Percentiles rank a stretch among this genome's conserved stretches.
These are phyloP conservation scores for Temnopleurus reevesii DNA, from an alignment of 53 echinoderm and acorn worm genomes.

Conservation along the genomic window DNA sequence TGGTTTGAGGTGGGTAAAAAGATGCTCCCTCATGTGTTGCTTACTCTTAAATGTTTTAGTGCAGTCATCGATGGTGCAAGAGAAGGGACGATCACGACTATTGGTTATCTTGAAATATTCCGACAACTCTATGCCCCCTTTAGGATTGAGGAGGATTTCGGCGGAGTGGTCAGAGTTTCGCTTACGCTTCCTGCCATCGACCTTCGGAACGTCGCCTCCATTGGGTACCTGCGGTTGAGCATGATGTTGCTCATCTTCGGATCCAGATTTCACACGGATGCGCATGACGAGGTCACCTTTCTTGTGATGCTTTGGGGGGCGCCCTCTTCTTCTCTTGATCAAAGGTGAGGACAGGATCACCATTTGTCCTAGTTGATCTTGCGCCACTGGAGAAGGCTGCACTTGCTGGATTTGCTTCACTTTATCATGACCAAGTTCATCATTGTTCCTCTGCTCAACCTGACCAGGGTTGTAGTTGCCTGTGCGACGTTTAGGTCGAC, in stretches of 20 bases:
- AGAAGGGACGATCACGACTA: constrained; percentile 64
- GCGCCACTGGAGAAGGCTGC: not conserved
- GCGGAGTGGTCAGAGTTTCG: constrained; percentile 2
- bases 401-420: not conserved
- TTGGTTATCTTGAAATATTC: constrained; percentile 73
- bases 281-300: constrained; percentile 51
- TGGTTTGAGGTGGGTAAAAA: constrained; percentile 94
- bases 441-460: constrained; percentile 16
- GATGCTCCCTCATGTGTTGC: constrained; percentile 98
- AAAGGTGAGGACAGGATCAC: not conserved
- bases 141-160: not conserved
- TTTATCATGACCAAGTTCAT: not conserved
- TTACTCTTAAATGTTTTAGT: constrained; percentile 87
- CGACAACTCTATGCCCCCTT: constrained; percentile 60
- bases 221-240: not conserved
- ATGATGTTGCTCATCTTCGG: constrained; percentile 7
- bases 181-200: not conserved
- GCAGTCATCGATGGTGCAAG: constrained; percentile 79
- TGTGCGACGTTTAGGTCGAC: constrained; percentile 70
- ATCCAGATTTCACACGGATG: constrained; percentile 50
- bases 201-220: not conserved
- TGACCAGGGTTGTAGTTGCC: constrained; percentile 64
- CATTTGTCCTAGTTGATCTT: not conserved
- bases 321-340: constrained; percentile 22
- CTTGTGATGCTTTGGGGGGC: constrained; percentile 46